A percentile compares a stretch with the other conserved stretches of the same genome.
Conservation (phyloP, 2,797 vertebrate genomes). For the Petrocephalus schoutedeni region DNA sequence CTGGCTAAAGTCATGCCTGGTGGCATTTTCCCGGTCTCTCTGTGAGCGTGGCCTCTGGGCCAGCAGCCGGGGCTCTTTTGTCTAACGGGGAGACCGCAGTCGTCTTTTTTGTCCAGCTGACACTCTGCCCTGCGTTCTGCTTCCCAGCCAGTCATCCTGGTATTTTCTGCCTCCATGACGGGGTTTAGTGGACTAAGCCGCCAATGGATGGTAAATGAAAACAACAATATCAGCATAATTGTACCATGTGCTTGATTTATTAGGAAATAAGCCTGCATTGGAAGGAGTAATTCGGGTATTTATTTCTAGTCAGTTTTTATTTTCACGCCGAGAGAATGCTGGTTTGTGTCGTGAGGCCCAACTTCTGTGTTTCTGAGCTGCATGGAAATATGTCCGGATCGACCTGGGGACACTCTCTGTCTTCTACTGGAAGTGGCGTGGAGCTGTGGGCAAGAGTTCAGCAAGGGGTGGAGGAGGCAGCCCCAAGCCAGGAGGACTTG, state of each 20-base stretch:
- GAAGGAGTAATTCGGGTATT: background rate
- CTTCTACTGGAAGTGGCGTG: background rate
- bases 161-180: background rate
- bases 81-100: slow-evolving; percentile 16
- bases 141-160: background rate
- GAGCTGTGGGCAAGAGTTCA: background rate
- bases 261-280: background rate
- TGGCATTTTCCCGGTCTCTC: slow-evolving; percentile 36
- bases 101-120: slow-evolving; percentile 22
- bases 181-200: background rate
- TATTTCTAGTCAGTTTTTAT: background rate
- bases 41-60: slow-evolving; percentile 33
- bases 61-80: slow-evolving; percentile 35
- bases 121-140: background rate
- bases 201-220: background rate
- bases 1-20: slow-evolving; percentile 38
- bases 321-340: background rate
- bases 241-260: slow-evolving; percentile 1
- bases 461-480: slow-evolving; percentile 28
- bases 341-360: background rate
- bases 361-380: background rate
- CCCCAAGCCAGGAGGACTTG: slow-evolving; percentile 31
- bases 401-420: background rate
- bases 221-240: slow-evolving; percentile 7
- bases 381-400: background rate